Percentiles rank a stretch among this genome's conserved stretches.
Evolutionary conservation across 1,140 invertebrate species (phyloP).

Genomic region (Nebria ingens): DNA sequence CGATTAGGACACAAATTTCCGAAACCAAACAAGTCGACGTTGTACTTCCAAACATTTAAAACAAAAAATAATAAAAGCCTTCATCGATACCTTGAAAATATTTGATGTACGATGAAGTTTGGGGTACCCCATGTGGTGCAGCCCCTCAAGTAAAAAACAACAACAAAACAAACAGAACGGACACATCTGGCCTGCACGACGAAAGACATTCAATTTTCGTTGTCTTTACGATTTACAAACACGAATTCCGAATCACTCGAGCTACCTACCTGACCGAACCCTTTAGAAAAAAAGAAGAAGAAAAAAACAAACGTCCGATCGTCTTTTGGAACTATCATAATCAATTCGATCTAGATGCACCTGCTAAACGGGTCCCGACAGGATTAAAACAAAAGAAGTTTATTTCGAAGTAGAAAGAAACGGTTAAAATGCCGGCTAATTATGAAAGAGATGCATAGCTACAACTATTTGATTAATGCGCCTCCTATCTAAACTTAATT

Average conservation of each 20-base stretch:
- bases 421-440: neutral
- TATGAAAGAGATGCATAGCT: neutral
- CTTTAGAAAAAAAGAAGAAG: neutral
- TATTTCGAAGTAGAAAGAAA: no score
- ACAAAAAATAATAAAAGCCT: no score
- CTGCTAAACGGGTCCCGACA: slow-evolving; percentile 2
- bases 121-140: neutral
- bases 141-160: neutral
- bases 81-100: neutral
- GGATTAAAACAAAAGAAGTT: neutral
- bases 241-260: neutral
- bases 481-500: neutral
- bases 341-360: slow-evolving; percentile 7
- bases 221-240: slow-evolving; percentile 5
- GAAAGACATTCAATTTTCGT: slow-evolving; percentile 4
- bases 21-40: no score
- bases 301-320: no score
- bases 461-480: neutral
- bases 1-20: no score
- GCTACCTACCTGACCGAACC: slow-evolving; percentile 1
- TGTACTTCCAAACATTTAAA: no score
- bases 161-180: neutral
- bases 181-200: neutral
- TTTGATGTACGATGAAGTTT: neutral
- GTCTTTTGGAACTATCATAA: neutral